Evolutionary conservation across 2,888 invertebrate species (phyloP), one percentile per base, ranked within the genome.

Genomic region (Frankliniella fusca): DNA sequence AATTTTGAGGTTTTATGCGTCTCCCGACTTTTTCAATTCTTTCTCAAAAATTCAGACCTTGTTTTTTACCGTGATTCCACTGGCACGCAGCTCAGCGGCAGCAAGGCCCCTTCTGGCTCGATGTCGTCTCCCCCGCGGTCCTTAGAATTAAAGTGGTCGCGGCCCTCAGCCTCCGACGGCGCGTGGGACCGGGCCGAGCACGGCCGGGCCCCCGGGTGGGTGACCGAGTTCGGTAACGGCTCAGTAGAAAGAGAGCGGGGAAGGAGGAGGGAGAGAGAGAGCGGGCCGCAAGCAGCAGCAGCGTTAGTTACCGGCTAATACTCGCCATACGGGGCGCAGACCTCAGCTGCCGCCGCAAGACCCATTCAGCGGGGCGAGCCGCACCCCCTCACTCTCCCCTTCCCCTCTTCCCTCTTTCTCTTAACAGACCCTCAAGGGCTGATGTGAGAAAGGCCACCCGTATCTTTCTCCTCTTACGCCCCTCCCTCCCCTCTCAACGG

Each of bases 301-400:
- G 61, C 61, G 61, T 61, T 61, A 61, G 61, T 61, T 61, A 61
- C 61, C 61, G n/a, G 61, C 61, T 61, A 61, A 61, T 61, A 61
- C 61, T 20, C 38, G 61, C 61, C 61, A 38, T 38, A 38, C 38
- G 38, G 38, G 38, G 38, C 38, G 38, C 38, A 38, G 38, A 38
- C 38, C 38, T 38, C 38, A 38, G 38, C 38, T 38, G 38, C 61
- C 15, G 61, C 61, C 61, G 61, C 61, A 61, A 61, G 20, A 61
- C 61, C 61, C 61, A 61, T 61, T 61, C 61, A 18, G 61, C 5
- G 54, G 18, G 38, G 38, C 38, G 38, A 38, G 38, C 38, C 38
- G 38, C 2, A 5, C 38, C 38, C 3, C 2, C 3, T 2, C 38
- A 5, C 38, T 2, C 38, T 5, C 38, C 38, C 3, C 38, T 5